phyloP scores from a whole-genome alignment of 2,113 vertebrate species.

The Megalops atlanticus region DNA sequence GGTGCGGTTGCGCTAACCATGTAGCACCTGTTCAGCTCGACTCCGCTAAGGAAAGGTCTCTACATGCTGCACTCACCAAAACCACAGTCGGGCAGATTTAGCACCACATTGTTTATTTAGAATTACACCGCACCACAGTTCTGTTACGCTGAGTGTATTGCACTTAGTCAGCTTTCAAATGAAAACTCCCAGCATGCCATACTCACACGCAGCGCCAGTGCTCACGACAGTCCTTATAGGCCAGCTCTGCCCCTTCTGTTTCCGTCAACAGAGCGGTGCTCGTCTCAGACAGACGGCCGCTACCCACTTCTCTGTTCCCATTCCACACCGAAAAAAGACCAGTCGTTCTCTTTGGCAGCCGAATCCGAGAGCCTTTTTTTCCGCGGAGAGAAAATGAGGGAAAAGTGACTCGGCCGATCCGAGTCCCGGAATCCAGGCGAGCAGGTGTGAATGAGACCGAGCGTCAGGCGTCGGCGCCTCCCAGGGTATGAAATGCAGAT shows the following conservation, averaged over 20 bases:
- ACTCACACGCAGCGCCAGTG: neutral
- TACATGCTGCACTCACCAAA: neutral
- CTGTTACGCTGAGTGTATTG: neutral
- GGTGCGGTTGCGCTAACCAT: too few relatives aligned
- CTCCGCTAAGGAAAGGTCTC: too few relatives aligned
- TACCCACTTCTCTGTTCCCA: too few relatives aligned
- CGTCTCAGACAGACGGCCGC: too few relatives aligned
- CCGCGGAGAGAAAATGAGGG: neutral
- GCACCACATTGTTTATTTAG: neutral
- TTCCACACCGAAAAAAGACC: neutral
- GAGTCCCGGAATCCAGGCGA: constrained; percentile 37
- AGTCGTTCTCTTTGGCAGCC: neutral
- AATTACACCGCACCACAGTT: too few relatives aligned
- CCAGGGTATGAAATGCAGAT: constrained; percentile 60
- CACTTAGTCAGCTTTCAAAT: too few relatives aligned
- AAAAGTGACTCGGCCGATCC: neutral
- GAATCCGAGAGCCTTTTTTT: neutral
- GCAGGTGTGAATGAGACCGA: constrained; percentile 38
- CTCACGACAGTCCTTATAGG: neutral
- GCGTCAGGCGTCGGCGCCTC: constrained; percentile 41
- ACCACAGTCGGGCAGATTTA: neutral
- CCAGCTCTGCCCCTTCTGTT: too few relatives aligned
- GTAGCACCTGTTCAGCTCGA: too few relatives aligned
- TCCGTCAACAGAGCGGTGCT: too few relatives aligned
- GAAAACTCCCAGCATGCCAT: too few relatives aligned